A percentile compares a stretch with the other conserved stretches of the same genome.
Conservation (phyloP, 1,140 invertebrate species). For the Saccostrea glomerata region DNA sequence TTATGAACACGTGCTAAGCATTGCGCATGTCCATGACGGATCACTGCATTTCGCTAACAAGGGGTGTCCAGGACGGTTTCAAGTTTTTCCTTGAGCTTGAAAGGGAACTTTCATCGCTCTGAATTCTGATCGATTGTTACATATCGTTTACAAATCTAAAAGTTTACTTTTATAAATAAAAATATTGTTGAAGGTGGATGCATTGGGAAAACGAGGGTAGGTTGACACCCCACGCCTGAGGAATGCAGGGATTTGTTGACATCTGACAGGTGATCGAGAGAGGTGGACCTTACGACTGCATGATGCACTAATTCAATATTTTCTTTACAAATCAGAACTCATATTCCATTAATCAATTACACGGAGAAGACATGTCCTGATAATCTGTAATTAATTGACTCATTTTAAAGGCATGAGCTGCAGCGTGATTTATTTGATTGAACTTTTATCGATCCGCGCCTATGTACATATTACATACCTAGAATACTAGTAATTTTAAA, state of each 20-base stretch:
- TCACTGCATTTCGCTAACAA: conserved; percentile 58
- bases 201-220: not conserved
- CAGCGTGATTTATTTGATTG: not conserved
- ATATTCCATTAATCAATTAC: not conserved
- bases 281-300: not conserved
- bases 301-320: conserved; percentile 1
- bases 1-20: conserved; percentile 77
- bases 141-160: not conserved
- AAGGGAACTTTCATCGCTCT: conserved; percentile 7
- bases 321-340: conserved; percentile 31
- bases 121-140: not conserved
- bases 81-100: not conserved
- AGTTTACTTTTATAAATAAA: not conserved
- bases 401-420: not conserved
- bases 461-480: not conserved
- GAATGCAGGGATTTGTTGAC: conserved; percentile 37
- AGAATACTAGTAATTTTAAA: too few species aligned
- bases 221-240: not conserved
- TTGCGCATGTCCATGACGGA: conserved; percentile 73
- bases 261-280: conserved; percentile 42
- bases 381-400: not conserved
- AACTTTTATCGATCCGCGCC: not conserved
- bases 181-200: not conserved
- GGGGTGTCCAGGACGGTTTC: conserved; percentile 52
- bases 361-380: not conserved